A percentile compares a stretch with the other conserved stretches of the same genome.
Evolutionary conservation across 2,113 vertebrate species (phyloP).

Genomic region (Gymnobelideus leadbeateri): DNA sequence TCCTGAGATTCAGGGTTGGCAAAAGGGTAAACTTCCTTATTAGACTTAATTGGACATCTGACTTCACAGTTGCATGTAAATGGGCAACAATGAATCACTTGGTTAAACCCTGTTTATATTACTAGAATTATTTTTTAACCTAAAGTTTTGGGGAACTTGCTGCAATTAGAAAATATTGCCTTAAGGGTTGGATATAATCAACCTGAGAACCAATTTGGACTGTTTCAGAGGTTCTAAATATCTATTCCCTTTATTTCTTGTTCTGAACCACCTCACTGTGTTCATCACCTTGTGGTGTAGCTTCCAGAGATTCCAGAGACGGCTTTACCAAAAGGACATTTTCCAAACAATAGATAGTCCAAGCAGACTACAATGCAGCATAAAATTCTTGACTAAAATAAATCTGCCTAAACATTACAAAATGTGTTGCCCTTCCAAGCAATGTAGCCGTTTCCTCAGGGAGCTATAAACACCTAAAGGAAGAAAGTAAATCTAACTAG

Average conservation of each 20-base stretch:
- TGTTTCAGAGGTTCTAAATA: slow-evolving; percentile 28
- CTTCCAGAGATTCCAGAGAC: no score
- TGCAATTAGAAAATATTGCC: not conserved
- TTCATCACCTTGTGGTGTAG: no score
- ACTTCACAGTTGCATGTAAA: not conserved
- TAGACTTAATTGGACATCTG: not conserved
- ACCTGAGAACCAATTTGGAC: not conserved
- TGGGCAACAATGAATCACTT: not conserved
- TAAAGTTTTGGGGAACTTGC: not conserved
- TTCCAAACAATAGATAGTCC: slow-evolving; percentile 48
- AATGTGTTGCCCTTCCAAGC: slow-evolving; percentile 1
- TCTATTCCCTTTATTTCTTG: slow-evolving; percentile 39
- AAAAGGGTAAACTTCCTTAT: slow-evolving; percentile 12
- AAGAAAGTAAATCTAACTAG: not conserved
- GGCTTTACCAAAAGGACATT: no score
- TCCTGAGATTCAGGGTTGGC: not conserved
- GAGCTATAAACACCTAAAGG: slow-evolving; percentile 38
- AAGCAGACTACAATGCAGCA: not conserved
- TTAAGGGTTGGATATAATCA: not conserved
- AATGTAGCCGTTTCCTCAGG: slow-evolving; percentile 17
- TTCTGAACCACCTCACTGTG: slow-evolving; percentile 36
- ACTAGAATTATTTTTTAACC: not conserved
- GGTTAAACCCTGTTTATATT: not conserved
- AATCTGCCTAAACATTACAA: slow-evolving; percentile 11
- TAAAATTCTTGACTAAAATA: slow-evolving; percentile 24